phyloP scores from a whole-genome alignment of 2,888 invertebrate genomes.

The Allacma fusca region DNA sequence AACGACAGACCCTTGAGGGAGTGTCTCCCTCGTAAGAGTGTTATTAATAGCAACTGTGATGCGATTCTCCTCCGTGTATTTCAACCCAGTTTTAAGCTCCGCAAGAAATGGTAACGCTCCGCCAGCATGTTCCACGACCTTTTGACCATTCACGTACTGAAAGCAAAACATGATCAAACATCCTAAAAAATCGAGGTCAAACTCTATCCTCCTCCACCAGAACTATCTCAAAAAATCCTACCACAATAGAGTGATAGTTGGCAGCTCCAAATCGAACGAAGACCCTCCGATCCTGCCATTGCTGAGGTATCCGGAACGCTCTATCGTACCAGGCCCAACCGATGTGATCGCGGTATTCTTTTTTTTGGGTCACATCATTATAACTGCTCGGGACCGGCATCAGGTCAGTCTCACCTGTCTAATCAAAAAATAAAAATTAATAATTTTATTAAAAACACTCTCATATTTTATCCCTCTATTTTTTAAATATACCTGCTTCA shows the following conservation, averaged over 20 bases:
- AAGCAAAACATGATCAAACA: too few species aligned
- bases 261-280: conserved; percentile 70
- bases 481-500: too few species aligned
- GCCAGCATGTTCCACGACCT: conserved; percentile 84
- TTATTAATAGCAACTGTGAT: conserved; percentile 95
- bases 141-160: conserved; percentile 90
- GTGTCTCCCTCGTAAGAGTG: conserved; percentile 81
- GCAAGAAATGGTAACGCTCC: conserved; percentile 95
- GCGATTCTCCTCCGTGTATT: conserved; percentile 70
- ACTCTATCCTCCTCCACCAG: too few species aligned
- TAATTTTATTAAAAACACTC: too few species aligned
- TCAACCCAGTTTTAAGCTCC: conserved; percentile 69
- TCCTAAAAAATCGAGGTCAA: too few species aligned
- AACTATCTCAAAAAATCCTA: too few species aligned
- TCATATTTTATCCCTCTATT: too few species aligned
- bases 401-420: conserved; percentile 65
- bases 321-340: conserved; percentile 73
- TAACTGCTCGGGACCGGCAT: too few species aligned
- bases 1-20: conserved; percentile 80
- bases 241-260: conserved; percentile 68
- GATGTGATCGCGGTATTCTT: conserved; percentile 68
- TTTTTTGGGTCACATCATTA: conserved; percentile 69
- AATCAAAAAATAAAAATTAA: too few species aligned
- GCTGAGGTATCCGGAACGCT: conserved; percentile 64
- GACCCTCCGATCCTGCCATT: conserved; percentile 61